Percentiles rank a stretch among this genome's conserved stretches.
Evolutionary conservation across 2,797 vertebrate genomes (phyloP).

Genomic region (Tarsius wallacei): DNA sequence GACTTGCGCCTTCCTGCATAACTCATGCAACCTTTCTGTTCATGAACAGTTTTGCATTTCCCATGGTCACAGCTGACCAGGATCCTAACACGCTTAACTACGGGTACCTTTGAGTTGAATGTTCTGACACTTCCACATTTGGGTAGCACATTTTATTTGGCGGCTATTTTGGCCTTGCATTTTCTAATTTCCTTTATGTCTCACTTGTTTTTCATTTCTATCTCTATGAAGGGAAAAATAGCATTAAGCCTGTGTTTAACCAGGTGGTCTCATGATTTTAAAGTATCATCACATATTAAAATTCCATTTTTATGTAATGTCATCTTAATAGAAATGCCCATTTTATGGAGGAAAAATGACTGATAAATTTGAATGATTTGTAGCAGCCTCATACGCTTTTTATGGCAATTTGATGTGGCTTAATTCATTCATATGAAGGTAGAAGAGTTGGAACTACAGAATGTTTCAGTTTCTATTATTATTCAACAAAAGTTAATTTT

Average conservation of each 20-base stretch:
- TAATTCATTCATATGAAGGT: constrained; percentile 76
- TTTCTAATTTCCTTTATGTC: constrained; percentile 62
- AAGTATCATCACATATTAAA: constrained; percentile 75
- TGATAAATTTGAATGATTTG: constrained; percentile 75
- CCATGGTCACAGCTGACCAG: background rate
- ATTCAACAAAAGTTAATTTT: constrained; percentile 49
- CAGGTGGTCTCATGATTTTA: constrained; percentile 72
- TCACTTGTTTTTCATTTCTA: constrained; percentile 64
- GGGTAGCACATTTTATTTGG: constrained; percentile 1
- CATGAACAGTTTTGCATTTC: background rate
- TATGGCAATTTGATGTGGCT: constrained; percentile 73
- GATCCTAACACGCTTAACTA: background rate
- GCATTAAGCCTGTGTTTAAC: constrained; percentile 56
- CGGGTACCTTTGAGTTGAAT: background rate
- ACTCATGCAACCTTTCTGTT: background rate
- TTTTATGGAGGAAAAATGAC: constrained; percentile 77
- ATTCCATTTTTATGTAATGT: constrained; percentile 77
- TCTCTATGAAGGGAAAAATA: constrained; percentile 20
- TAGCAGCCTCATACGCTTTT: constrained; percentile 67
- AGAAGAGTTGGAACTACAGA: constrained; percentile 44
- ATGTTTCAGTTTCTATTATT: constrained; percentile 64
- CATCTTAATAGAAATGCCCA: constrained; percentile 81
- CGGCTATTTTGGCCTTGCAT: constrained; percentile 24
- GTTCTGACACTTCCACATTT: background rate
- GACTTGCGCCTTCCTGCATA: background rate